Evolutionary conservation across 2,113 vertebrate species (phyloP).

Genomic region (Anas platyrhynchos): DNA sequence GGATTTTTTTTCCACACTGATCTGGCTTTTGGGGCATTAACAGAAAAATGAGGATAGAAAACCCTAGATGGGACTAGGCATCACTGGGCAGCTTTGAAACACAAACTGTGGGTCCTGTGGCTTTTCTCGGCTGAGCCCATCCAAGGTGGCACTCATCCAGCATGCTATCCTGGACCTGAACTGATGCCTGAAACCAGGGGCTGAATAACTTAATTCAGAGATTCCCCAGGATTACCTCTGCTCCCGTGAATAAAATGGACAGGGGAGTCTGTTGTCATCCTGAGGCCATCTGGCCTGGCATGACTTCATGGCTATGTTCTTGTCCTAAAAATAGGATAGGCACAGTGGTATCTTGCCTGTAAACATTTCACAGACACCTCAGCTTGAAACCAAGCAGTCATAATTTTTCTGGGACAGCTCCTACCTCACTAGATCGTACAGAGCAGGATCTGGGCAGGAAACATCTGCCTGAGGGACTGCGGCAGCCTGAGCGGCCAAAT

Average conservation of each 20-base stretch:
- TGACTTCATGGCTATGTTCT: not conserved
- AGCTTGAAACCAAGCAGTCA: not conserved
- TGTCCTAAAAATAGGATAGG: not conserved
- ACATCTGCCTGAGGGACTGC: not conserved
- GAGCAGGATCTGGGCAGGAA: constrained; percentile 24
- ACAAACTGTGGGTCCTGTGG: not conserved
- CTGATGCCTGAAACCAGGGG: not conserved
- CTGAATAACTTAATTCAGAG: not conserved
- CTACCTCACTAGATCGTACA: not conserved
- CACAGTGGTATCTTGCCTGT: not conserved
- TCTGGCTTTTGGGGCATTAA: not conserved
- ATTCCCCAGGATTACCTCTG: not conserved
- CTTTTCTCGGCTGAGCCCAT: not conserved
- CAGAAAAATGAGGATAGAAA: not conserved
- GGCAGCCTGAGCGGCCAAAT: rapidly evolving
- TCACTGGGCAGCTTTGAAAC: not conserved
- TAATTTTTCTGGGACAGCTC: not conserved
- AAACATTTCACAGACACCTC: not conserved
- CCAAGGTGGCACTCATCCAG: not conserved
- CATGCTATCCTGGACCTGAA: not conserved
- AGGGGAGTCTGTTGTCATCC: not conserved
- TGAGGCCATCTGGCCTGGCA: not conserved
- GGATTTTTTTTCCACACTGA: not conserved
- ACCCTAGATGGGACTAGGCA: not conserved
- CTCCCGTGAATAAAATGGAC: not conserved